These are phyloP conservation scores for Plutomurus gul DNA, from an alignment of 1,140 invertebrate species.

Conservation along the genomic window DNA sequence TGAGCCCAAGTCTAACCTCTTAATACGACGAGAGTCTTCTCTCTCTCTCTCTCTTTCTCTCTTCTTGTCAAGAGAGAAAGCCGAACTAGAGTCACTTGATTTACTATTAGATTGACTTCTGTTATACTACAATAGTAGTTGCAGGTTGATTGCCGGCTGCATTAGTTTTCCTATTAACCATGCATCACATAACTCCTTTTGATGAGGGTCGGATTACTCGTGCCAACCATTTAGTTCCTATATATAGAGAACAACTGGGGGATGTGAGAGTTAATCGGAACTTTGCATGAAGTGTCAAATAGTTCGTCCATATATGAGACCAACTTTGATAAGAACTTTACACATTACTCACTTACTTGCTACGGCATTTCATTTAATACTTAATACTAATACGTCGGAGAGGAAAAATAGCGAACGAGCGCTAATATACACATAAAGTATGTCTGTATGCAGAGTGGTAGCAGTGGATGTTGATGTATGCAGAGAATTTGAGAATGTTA, in stretches of 20 bases:
- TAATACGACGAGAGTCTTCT: no score
- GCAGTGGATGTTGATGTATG: no score
- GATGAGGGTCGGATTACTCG: conserved; percentile 13
- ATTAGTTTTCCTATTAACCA: not conserved
- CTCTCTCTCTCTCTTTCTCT: no score
- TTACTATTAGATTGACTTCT: conserved; percentile 18
- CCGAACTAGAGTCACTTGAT: conserved; percentile 17
- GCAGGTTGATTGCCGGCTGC: not conserved
- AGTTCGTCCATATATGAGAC: conserved; percentile 4
- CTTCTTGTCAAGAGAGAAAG: no score
- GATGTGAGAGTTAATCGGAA: conserved; percentile 37
- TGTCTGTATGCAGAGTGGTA: no score
- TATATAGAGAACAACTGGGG: not conserved
- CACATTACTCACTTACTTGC: not conserved
- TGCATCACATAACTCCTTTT: conserved; percentile 7
- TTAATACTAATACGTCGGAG: no score
- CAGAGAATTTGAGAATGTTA: no score
- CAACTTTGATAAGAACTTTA: not conserved
- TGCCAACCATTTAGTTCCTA: conserved; percentile 31
- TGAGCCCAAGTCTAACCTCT: no score
- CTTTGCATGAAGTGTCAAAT: conserved; percentile 45
- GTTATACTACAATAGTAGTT: not conserved
- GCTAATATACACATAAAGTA: no score
- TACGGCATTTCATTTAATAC: not conserved
- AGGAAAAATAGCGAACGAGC: no score